These are phyloP conservation scores for Pantherophis guttatus DNA, from an alignment of 2,113 vertebrate species.

Conservation along the genomic window DNA sequence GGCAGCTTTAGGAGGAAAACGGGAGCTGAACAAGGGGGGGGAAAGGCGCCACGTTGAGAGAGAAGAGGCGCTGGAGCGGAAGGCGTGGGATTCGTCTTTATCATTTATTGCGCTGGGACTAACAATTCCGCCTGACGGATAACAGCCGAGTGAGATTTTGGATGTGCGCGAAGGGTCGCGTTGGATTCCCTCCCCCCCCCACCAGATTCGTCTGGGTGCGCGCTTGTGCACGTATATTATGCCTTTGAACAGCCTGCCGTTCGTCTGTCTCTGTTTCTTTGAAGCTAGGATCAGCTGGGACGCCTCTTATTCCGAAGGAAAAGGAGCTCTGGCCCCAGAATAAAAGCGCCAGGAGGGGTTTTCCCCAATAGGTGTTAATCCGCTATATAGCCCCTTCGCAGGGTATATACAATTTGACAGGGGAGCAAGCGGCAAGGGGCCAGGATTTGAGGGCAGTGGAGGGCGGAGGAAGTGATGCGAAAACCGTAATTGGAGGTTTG, in stretches of 20 bases:
- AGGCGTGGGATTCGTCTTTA: neutral
- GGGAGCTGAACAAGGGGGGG: neutral
- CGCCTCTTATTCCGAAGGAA: accelerated
- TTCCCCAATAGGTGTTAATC: neutral
- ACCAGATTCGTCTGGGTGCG: neutral
- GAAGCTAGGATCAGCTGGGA: conserved; percentile 19
- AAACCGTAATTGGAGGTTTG: conserved; percentile 3
- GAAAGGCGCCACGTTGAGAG: neutral
- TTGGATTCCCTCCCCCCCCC: neutral
- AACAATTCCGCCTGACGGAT: neutral
- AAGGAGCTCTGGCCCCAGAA: neutral
- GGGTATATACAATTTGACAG: neutral
- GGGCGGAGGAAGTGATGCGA: neutral
- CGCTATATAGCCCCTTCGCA: neutral
- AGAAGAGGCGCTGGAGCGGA: neutral
- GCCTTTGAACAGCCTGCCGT: neutral
- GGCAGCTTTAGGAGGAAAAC: neutral
- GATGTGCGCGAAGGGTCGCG: neutral
- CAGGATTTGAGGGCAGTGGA: neutral
- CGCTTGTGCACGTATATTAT: neutral
- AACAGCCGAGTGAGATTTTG: neutral
- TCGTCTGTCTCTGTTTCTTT: neutral
- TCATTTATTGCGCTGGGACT: neutral
- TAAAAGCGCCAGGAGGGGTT: neutral
- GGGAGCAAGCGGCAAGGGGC: neutral